Conservation (phyloP, 2,797 vertebrate genomes). For the Paramormyrops hopkinsi region DNA sequence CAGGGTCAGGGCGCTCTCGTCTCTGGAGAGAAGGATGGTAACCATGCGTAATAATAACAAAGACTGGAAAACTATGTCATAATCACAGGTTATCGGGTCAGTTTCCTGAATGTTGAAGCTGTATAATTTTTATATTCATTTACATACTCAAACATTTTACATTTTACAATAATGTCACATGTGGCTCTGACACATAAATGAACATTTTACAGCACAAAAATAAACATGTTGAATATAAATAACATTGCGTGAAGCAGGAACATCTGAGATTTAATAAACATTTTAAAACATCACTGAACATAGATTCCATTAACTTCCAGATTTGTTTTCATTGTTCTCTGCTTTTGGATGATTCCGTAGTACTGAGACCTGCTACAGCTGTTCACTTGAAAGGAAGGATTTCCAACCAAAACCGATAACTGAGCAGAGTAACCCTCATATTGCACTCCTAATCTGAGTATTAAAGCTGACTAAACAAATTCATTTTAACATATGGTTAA, state of each 20-base stretch:
- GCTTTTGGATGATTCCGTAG: not conserved
- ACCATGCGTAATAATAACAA: not conserved
- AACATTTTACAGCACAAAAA: not conserved
- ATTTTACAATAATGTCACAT: not conserved
- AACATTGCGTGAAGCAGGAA: not conserved
- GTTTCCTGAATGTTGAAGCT: not conserved
- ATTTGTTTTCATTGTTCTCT: not conserved
- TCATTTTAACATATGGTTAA: not conserved
- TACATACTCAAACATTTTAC: not conserved
- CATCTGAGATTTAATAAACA: not conserved
- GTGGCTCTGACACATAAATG: not conserved
- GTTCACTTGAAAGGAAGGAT: not conserved
- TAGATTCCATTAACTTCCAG: not conserved
- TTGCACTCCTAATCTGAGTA: not conserved
- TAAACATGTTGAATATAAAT: not conserved
- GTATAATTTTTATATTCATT: not conserved
- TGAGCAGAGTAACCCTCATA: not conserved
- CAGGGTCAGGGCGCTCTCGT: not conserved
- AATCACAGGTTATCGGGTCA: constrained; percentile 17
- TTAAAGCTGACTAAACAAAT: not conserved
- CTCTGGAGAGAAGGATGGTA: not conserved
- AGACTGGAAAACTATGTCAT: not conserved
- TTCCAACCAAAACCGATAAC: not conserved
- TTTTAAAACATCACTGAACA: not conserved
- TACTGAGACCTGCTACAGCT: not conserved